Conservation (phyloP, 2,113 vertebrate species). For the Nansenia antarctica region DNA sequence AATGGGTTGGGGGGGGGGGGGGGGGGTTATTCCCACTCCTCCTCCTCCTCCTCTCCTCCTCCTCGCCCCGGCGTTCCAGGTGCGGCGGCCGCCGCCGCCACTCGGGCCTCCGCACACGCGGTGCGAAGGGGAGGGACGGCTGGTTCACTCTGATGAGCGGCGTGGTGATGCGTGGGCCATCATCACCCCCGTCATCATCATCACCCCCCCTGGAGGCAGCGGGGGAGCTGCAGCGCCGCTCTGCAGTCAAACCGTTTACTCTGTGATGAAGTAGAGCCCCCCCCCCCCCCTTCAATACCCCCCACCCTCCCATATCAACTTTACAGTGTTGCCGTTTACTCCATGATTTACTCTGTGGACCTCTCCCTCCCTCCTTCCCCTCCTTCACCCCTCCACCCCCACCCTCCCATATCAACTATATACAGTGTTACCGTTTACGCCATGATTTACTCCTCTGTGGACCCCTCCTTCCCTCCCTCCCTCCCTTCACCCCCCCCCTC, state of each 20-base stretch:
- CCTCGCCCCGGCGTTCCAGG: slow-evolving; percentile 62
- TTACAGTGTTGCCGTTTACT: neutral
- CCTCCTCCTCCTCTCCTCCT: slow-evolving; percentile 28
- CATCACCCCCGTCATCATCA: slow-evolving; percentile 69
- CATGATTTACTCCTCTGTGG: neutral
- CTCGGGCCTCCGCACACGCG: slow-evolving; percentile 28
- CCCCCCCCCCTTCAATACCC: slow-evolving; percentile 9
- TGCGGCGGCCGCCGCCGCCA: too few species aligned
- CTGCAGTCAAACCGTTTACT: slow-evolving; percentile 62
- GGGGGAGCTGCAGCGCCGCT: slow-evolving; percentile 61
- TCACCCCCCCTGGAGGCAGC: too few species aligned
- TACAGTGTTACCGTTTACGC: neutral
- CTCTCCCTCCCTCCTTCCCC: neutral
- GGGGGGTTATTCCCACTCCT: too few species aligned
- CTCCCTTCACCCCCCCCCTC: slow-evolving; percentile 16
- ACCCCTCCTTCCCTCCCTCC: neutral
- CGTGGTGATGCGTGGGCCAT: slow-evolving; percentile 68
- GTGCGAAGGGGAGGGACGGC: slow-evolving; percentile 54
- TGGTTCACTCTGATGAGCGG: slow-evolving; percentile 72
- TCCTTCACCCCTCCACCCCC: too few species aligned
- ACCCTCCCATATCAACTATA: too few species aligned
- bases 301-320: slow-evolving; percentile 41
- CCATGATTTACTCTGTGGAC: neutral
- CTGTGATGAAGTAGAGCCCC: slow-evolving; percentile 63
- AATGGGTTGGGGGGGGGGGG: too few species aligned